Evolutionary conservation across 2,113 vertebrate species (phyloP), one percentile per base, ranked within the genome.

Genomic region (Taurulus bubalis): DNA sequence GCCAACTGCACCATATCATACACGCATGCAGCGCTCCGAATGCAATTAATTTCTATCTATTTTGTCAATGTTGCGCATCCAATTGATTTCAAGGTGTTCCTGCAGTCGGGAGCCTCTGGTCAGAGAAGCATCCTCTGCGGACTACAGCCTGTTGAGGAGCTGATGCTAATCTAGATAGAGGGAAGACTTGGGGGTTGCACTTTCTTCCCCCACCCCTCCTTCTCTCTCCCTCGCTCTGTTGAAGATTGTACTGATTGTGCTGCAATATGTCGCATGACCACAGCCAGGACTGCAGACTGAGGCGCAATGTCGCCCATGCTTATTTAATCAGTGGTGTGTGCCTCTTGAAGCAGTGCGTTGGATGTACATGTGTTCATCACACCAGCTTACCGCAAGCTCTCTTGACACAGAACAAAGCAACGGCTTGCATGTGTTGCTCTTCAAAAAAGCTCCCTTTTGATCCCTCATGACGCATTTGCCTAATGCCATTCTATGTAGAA

Each of bases 201-300:
- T 85, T 69, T 77, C 63, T 34, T 62, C 36, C 24, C 65, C 70
- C 56, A 11, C 49, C 53, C 67, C 24, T 51, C 40, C 62, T 40
- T 38, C 67, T 60, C 71, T 71, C 82, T 72, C 75, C 62, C 45
- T 60, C 63, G 74, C 42, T 73, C 62, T 89, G 79, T 82, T 91
- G 80, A 85, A 91, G 82, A 90, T 83, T 56, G 77, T 49, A 81
- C 71, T 77, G 87, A 92, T 90, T 83, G 87, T 93, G 87, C 88
- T 93, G 91, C 92, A 94, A 93, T 93, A 92, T 92, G 92, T 93
- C 82, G 85, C 90, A 90, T 92, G 92, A 84, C 82, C 85, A 79
- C 28, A 36, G 74, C 77, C 84, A 87, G 73, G 75, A 56, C 84
- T 85, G 91, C 87, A 90, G 92, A 80, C 80, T 28, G 77, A 89